Evolutionary conservation across 2,797 vertebrate genomes (phyloP).

Genomic region (Pelochelys cantorii): DNA sequence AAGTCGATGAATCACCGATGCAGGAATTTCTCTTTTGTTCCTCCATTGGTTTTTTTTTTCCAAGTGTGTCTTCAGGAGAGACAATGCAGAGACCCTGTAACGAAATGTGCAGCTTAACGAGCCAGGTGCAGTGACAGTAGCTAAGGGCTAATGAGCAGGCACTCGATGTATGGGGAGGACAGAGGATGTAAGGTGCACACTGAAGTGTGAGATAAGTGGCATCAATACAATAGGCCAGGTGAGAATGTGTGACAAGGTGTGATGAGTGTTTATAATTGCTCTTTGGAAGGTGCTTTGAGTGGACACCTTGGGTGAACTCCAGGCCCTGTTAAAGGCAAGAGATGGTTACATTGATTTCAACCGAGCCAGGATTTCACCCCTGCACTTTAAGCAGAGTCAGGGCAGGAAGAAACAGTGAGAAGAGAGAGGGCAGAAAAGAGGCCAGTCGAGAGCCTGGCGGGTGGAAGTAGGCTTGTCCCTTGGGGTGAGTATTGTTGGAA

Average conservation of each 20-base stretch:
- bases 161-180: neutral
- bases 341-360: neutral
- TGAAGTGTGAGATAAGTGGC: neutral
- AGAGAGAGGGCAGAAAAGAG: neutral
- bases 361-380: neutral
- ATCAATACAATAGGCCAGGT: neutral
- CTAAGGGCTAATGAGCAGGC: neutral
- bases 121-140: neutral
- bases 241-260: neutral
- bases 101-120: constrained; percentile 22
- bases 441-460: too few relatives aligned
- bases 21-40: neutral
- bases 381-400: neutral
- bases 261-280: neutral
- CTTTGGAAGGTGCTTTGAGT: neutral
- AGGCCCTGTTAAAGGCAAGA: rapidly evolving
- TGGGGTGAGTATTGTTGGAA: neutral
- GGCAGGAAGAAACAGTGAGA: rapidly evolving
- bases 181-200: neutral
- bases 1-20: neutral
- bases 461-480: too few relatives aligned
- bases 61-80: neutral
- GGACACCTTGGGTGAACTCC: neutral
- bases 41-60: neutral
- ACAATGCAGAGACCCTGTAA: neutral